Percentiles rank a stretch among this genome's conserved stretches.
Conservation (phyloP, 2,113 vertebrate genomes). For the Nyctereutes procyonoides region DNA sequence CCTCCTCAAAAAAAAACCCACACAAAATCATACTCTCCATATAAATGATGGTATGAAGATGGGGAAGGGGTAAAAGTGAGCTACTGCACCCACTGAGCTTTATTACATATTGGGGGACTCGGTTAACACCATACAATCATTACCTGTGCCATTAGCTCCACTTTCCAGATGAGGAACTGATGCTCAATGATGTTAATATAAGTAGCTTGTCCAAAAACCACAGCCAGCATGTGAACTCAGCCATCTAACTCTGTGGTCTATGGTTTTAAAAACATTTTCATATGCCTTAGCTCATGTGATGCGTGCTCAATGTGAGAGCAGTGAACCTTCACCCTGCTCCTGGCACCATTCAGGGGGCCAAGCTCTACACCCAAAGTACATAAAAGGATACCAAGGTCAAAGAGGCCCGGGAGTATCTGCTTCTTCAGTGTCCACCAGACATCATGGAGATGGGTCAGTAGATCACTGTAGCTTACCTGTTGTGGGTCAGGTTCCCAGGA, state of each 20-base stretch:
- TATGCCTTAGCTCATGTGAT: not conserved
- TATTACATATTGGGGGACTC: not conserved
- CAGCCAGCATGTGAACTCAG: not conserved
- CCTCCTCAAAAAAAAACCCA: not conserved
- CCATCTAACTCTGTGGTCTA: not conserved
- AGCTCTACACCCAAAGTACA: not conserved
- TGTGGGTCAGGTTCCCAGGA: not conserved
- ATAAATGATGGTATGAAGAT: not conserved
- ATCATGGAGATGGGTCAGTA: not conserved
- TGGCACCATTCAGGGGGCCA: not conserved
- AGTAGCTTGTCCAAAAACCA: not conserved
- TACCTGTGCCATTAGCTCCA: not conserved
- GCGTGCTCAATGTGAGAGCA: rapidly evolving
- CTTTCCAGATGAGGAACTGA: not conserved
- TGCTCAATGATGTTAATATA: not conserved
- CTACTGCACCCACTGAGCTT: not conserved
- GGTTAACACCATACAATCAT: not conserved
- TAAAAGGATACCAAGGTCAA: not conserved
- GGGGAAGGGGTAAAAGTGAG: not conserved
- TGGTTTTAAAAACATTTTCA: not conserved
- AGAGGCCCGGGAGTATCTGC: not conserved
- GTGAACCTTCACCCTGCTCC: not conserved
- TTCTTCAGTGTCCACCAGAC: not conserved
- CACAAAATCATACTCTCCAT: not conserved
- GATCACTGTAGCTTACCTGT: not conserved